These are phyloP conservation scores for Cyclargus thomasi DNA, from an alignment of 1,140 invertebrate genomes.

Conservation along the genomic window DNA sequence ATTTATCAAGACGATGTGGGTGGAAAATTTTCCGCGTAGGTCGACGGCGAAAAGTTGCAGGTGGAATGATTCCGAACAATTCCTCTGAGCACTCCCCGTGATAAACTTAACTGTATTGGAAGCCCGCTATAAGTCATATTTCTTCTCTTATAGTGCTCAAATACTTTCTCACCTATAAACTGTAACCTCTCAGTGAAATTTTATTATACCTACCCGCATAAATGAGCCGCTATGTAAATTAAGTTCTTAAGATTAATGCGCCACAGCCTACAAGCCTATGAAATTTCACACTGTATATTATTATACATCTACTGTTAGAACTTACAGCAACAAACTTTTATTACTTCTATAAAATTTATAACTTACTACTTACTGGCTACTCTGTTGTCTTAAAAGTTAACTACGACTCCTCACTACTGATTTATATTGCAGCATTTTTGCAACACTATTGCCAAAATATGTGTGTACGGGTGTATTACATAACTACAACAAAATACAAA, in stretches of 20 bases:
- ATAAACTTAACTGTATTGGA: too few relatives aligned
- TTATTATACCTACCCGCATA: background rate
- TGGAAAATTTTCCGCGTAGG: too few relatives aligned
- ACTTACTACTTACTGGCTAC: background rate
- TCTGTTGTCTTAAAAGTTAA: background rate
- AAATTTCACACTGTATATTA: background rate
- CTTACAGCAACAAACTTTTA: background rate
- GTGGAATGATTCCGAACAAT: too few relatives aligned
- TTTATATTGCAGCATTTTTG: too few relatives aligned
- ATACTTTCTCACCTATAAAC: background rate
- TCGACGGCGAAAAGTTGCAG: too few relatives aligned
- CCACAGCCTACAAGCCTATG: background rate
- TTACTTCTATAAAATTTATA: constrained; percentile 1
- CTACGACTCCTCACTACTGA: too few relatives aligned
- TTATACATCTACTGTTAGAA: background rate
- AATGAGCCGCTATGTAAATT: background rate
- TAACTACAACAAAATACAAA: too few relatives aligned
- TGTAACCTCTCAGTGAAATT: background rate
- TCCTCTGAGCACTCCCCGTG: too few relatives aligned
- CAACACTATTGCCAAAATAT: too few relatives aligned
- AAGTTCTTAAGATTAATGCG: background rate
- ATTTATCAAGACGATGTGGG: too few relatives aligned
- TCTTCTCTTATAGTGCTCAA: background rate
- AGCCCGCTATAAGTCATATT: too few relatives aligned
- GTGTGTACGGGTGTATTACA: too few relatives aligned